Evolutionary conservation across 2,888 invertebrate species (phyloP), one percentile per base, ranked within the genome.

Genomic region (Patella ulyssiponensis): DNA sequence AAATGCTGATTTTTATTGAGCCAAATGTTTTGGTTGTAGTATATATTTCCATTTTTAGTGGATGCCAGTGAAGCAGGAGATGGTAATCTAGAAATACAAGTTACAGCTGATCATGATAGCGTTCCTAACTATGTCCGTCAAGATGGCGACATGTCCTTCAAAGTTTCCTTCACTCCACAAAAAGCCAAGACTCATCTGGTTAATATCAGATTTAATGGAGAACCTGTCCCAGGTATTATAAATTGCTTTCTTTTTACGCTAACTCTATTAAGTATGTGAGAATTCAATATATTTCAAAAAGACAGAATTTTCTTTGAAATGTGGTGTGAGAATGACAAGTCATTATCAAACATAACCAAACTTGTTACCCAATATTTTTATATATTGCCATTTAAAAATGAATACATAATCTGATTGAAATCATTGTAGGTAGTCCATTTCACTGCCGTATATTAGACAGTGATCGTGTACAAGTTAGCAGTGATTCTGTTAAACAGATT

Each of bases 91-190:
- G 98, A 99, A 93, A 98, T 99, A 76, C 98, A 98, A 80, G 98
- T 99, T 0, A 97, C 98, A 0, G 98, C 98, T 2, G 97, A 96
- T 88, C 97, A 97, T 17, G 95, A 97, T 88, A 99, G 99, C 92
- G 98, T 99, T 20, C 98, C 98, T 14, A 99, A 99, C 93, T 98
- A 97, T 91, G 98, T 99, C 1, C 97, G 98, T 90, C 97, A 98
- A 90, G 98, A 98, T 93, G 98, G 98, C 69, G 98, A 98, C 91
- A 98, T 98, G 0, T 95, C 97, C 86, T 99, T 99, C 90, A 94
- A 97, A 73, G 98, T 98, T 54, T 98, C 98, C 92, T 99, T 99
- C 93, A 98, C 98, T 89, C 98, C 98, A 0, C 96, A 96, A 54
- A 97, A 98, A 92, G 95, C 98, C 0, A 96, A 97, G 2, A 94